Evolutionary conservation across 2,113 vertebrate genomes (phyloP).

Genomic region (Corvus moneduloides): DNA sequence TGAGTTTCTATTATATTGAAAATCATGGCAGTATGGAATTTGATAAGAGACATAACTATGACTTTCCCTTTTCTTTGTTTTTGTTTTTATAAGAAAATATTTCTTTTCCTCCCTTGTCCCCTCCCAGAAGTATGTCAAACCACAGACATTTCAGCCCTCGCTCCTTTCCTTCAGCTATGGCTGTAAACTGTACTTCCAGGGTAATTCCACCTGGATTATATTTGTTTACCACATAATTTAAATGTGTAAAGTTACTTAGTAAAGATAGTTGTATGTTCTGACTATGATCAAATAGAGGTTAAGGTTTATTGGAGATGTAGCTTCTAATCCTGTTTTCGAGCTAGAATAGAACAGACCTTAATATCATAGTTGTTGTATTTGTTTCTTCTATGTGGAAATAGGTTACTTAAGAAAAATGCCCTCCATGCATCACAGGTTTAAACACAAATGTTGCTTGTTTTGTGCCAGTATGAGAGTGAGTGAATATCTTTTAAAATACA

Average conservation of each 20-base stretch:
- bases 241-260: neutral
- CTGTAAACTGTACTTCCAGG: neutral
- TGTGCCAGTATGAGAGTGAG: neutral
- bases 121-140: neutral
- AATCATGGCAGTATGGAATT: neutral
- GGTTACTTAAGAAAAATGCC: neutral
- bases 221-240: neutral
- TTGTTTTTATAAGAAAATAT: neutral
- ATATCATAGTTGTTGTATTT: neutral
- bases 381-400: neutral
- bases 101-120: neutral
- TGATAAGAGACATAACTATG: neutral
- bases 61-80: neutral
- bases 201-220: neutral
- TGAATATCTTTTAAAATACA: neutral
- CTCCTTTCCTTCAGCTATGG: neutral
- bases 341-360: neutral
- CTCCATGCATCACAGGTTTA: neutral
- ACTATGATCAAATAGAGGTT: neutral
- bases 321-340: neutral
- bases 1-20: neutral
- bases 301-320: neutral
- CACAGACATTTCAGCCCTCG: neutral
- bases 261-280: neutral
- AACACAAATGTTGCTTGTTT: neutral